Percentiles rank a stretch among this genome's conserved stretches.
Conservation (phyloP, 1,140 invertebrate species). For the Pachypeltis micranthus region DNA sequence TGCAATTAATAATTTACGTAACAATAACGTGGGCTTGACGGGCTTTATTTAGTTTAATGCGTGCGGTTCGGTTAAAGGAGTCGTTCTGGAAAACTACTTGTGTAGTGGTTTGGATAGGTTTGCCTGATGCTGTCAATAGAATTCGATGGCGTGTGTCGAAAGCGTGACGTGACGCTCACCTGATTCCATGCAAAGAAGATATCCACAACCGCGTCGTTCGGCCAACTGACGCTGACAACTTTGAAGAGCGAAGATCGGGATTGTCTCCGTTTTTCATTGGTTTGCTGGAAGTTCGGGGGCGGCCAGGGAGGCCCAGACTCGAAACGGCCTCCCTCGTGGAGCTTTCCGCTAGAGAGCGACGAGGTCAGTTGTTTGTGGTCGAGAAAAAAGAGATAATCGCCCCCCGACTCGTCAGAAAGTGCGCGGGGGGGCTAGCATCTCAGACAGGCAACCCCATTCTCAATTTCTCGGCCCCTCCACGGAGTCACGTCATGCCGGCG, state of each 20-base stretch:
- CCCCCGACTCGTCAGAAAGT: not conserved
- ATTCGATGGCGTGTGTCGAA: not conserved
- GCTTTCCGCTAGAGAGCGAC: not conserved
- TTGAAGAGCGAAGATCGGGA: not conserved
- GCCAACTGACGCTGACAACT: not conserved
- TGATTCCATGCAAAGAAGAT: constrained; percentile 1
- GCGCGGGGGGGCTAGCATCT: not conserved
- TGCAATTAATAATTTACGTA: not conserved
- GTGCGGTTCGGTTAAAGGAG: not conserved
- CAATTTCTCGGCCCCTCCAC: not conserved
- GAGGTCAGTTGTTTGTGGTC: constrained; percentile 6
- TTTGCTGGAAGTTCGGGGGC: too few species aligned
- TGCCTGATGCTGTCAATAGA: not conserved
- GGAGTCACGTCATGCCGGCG: not conserved
- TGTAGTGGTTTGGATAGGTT: not conserved
- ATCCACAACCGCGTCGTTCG: not conserved
- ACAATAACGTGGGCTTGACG: not conserved
- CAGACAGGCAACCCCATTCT: not conserved
- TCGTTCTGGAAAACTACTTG: not conserved
- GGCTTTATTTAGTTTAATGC: not conserved
- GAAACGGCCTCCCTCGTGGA: not conserved
- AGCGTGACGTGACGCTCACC: not conserved
- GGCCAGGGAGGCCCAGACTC: not conserved
- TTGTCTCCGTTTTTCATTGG: too few species aligned
- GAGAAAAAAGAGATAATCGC: constrained; percentile 1